Conservation (phyloP, 2,888 invertebrate genomes). For the Merodon equestris region DNA sequence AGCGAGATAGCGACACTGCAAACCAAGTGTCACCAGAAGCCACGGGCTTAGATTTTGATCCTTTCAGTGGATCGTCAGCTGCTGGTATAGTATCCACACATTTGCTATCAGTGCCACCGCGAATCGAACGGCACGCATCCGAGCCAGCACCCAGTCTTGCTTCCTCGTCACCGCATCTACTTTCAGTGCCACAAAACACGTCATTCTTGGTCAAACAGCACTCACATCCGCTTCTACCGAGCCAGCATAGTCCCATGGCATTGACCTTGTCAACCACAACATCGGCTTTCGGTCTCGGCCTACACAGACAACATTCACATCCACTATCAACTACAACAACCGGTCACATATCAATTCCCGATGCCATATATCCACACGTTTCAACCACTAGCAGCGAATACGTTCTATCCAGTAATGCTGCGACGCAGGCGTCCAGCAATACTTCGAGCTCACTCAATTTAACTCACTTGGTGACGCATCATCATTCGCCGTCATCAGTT, state of each 20-base stretch:
- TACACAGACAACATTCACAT: conserved; percentile 81
- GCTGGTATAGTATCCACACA: conserved; percentile 68
- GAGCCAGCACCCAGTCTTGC: conserved; percentile 81
- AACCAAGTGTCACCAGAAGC: conserved; percentile 77
- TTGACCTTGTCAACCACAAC: conserved; percentile 70
- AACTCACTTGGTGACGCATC: conserved; percentile 71
- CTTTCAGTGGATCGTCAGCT: conserved; percentile 71
- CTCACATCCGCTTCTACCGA: conserved; percentile 83
- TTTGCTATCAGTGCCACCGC: conserved; percentile 80
- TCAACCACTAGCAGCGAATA: conserved; percentile 48
- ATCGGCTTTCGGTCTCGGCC: conserved; percentile 71
- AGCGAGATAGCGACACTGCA: conserved; percentile 82
- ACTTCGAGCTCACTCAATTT: conserved; percentile 69
- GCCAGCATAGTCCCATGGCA: conserved; percentile 79
- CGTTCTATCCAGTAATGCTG: conserved; percentile 45
- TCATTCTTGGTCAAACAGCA: conserved; percentile 83
- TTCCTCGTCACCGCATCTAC: conserved; percentile 80
- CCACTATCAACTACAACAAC: conserved; percentile 75
- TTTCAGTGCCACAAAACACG: conserved; percentile 81
- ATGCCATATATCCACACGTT: conserved; percentile 75
- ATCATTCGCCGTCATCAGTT: conserved; percentile 23
- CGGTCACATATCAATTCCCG: conserved; percentile 76
- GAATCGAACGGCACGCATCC: conserved; percentile 82
- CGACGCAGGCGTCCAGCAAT: conserved; percentile 50
- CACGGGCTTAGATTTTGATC: conserved; percentile 73